phyloP scores from a whole-genome alignment of 2,797 vertebrate species.

The Anomalospiza imberbis region DNA sequence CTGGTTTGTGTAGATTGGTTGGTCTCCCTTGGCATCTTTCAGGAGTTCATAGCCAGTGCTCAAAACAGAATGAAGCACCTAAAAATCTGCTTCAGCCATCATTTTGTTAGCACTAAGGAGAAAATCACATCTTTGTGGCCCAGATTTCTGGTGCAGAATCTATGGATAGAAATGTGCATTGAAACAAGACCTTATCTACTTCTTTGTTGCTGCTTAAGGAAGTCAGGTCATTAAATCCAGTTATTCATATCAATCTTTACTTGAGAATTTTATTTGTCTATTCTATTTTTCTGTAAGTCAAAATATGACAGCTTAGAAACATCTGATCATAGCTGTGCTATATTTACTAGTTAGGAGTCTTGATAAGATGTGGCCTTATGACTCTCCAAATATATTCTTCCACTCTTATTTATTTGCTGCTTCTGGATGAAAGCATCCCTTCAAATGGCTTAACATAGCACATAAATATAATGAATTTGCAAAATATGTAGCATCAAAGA shows the following conservation, averaged over 20 bases:
- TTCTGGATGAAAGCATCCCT: neutral
- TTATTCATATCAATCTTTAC: neutral
- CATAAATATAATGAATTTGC: neutral
- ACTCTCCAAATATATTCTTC: neutral
- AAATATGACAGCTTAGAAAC: neutral
- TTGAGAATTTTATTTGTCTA: neutral
- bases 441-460: neutral
- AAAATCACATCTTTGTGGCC: neutral
- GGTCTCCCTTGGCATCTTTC: neutral
- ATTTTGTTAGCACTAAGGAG: neutral
- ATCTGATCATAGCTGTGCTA: neutral
- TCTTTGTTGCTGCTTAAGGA: neutral
- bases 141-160: neutral
- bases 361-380: neutral
- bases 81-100: neutral
- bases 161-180: neutral
- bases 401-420: neutral
- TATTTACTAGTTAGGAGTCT: conserved; percentile 16
- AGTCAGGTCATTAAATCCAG: neutral
- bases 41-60: neutral
- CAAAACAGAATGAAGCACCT: neutral
- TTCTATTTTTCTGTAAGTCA: neutral
- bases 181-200: neutral
- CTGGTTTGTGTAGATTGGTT: neutral
- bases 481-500: neutral